Evolutionary conservation across 2,888 invertebrate species (phyloP), one percentile per base, ranked within the genome.

Genomic region (Diarsia brunnea): DNA sequence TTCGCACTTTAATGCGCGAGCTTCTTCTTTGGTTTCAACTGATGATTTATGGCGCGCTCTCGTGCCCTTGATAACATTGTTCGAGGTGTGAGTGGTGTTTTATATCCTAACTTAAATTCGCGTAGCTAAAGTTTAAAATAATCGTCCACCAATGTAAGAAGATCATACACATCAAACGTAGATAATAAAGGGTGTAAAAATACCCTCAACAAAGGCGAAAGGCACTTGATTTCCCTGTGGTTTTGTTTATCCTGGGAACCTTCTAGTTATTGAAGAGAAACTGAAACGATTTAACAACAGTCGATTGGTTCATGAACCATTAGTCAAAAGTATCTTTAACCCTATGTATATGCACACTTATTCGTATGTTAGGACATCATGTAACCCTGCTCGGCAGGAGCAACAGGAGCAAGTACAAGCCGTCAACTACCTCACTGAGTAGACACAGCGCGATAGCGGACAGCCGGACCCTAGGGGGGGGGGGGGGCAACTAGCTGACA

Each of bases 1-100:
- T 53, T 69, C 19, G 31, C 24, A 58, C 53, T 80, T 73, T 80
- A 73, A 73, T 73, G 60, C 73, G 45, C 58, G 16, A 73, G 58
- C 58, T 73, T 64, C 31, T 55, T 64, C 47, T 61, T 43, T 31
- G 58, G 16, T 53, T 73, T 69, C 65, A 51, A 68, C 47, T 49
- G 64, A 45, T 45, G 47, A 79, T 68, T 63, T 49, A 79, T 68
- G 63, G n/a, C 31, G 27, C 21, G 3, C 27, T 43, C 38, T 72
- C 27, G 47, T 10, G 5, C 14, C 24, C 19, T 19, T 7, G 81
- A 58, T 68, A 38, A 58, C 58, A 49, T 66, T 31, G n/a, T 31
- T 58, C 38, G 21, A 16, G 21, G 4, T 53, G 12, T 10, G 21
- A 27, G 5, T 24, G 12, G 63, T 12, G 27, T 49, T 55, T 65